These are phyloP conservation scores for Gavialis gangeticus DNA, from an alignment of 2,113 vertebrate genomes.

Conservation along the genomic window DNA sequence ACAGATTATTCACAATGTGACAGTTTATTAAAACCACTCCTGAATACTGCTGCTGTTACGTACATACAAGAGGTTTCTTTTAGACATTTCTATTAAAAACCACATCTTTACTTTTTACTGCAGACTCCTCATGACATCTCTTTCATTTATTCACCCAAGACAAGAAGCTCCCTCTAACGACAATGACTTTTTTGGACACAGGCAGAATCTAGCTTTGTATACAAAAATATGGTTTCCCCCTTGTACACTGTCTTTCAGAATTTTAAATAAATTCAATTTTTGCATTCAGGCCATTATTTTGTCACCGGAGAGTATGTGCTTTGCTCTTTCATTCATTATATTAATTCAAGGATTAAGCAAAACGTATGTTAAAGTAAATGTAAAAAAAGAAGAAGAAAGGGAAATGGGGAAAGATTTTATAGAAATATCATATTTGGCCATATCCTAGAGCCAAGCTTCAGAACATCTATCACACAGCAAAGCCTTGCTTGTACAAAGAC, in stretches of 20 bases:
- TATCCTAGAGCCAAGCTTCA: neutral
- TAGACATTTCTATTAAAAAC: accelerated
- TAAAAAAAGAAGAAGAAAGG: neutral
- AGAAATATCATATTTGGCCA: neutral
- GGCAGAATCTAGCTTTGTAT: neutral
- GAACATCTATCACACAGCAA: neutral
- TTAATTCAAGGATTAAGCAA: neutral
- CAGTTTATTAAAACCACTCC: neutral
- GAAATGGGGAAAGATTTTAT: neutral
- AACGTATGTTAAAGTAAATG: neutral
- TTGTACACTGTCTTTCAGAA: neutral
- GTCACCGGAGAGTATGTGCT: too few species aligned
- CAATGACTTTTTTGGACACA: neutral
- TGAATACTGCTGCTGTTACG: neutral
- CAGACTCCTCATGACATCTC: too few species aligned
- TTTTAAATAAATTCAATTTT: neutral
- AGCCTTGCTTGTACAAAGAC: neutral
- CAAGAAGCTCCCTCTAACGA: neutral
- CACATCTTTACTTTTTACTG: too few species aligned
- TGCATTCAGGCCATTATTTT: neutral
- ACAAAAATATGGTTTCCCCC: neutral
- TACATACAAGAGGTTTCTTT: accelerated
- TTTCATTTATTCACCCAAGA: neutral
- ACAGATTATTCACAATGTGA: too few species aligned
- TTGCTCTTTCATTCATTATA: neutral